Evolutionary conservation across 2,797 vertebrate species (phyloP).

Genomic region (Enteromius mattozi): DNA sequence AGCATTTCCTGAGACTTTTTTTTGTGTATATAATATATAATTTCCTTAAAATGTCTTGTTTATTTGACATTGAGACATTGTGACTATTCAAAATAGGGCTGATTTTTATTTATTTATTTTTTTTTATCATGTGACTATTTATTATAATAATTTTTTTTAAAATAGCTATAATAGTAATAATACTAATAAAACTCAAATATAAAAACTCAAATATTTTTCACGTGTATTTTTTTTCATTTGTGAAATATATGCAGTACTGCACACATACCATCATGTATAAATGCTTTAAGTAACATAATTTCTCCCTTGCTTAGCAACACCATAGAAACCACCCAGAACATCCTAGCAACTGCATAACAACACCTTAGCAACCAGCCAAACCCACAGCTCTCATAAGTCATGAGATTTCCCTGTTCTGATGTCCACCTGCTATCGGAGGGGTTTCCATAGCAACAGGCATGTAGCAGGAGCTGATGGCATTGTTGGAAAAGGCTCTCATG

Average conservation of each 20-base stretch:
- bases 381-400: constrained; percentile 59
- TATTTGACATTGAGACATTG: no score
- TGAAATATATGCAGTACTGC: neutral
- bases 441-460: constrained; percentile 78
- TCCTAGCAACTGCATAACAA: neutral
- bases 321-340: neutral
- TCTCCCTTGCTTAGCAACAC: neutral
- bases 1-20: no score
- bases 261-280: no score
- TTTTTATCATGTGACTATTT: neutral
- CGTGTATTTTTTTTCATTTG: neutral
- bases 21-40: neutral
- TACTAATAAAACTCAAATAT: no score
- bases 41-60: neutral
- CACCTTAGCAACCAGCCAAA: neutral
- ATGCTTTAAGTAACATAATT: neutral
- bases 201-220: no score
- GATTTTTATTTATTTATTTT: neutral
- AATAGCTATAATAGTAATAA: neutral
- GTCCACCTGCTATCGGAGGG: constrained; percentile 63
- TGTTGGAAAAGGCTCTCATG: constrained; percentile 61
- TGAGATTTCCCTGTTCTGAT: constrained; percentile 56
- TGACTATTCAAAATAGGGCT: no score
- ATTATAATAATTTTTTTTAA: no score
- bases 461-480: constrained; percentile 66